These are phyloP conservation scores for Eupithecia dodoneata DNA, from an alignment of 2,888 invertebrate genomes.

Conservation along the genomic window DNA sequence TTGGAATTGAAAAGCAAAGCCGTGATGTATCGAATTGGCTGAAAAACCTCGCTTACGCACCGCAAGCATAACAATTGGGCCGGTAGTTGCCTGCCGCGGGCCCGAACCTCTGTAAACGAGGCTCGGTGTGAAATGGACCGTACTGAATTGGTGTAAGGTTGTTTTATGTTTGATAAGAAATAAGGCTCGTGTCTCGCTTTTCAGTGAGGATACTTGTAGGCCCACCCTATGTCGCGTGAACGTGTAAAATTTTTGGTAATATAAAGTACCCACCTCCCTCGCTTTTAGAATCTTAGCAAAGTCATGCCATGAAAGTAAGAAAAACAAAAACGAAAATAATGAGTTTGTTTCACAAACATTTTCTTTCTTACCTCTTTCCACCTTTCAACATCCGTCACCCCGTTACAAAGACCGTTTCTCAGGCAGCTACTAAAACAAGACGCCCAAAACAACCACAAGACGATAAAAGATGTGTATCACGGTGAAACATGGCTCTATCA, in stretches of 20 bases:
- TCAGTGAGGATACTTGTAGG: background rate
- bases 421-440: slow-evolving; percentile 5
- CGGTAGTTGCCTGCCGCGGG: background rate
- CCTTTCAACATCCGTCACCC: slow-evolving; percentile 3
- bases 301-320: background rate
- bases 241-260: background rate
- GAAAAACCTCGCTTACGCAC: slow-evolving; percentile 32
- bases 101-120: slow-evolving; percentile 2
- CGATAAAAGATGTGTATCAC: slow-evolving; percentile 8
- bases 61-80: slow-evolving; percentile 37
- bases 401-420: slow-evolving; percentile 1
- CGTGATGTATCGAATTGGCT: slow-evolving; percentile 30
- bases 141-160: slow-evolving; percentile 2
- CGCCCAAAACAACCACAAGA: slow-evolving; percentile 11
- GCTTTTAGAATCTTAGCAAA: background rate
- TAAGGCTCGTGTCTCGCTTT: background rate
- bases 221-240: too few species aligned
- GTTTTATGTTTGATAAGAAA: background rate
- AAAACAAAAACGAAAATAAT: background rate
- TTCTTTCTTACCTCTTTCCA: background rate
- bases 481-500: slow-evolving; percentile 11
- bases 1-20: background rate
- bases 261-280: background rate
- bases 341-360: background rate
- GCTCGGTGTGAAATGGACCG: background rate